Conservation (phyloP, 2,113 vertebrate genomes). For the Phaetusa simplex region DNA sequence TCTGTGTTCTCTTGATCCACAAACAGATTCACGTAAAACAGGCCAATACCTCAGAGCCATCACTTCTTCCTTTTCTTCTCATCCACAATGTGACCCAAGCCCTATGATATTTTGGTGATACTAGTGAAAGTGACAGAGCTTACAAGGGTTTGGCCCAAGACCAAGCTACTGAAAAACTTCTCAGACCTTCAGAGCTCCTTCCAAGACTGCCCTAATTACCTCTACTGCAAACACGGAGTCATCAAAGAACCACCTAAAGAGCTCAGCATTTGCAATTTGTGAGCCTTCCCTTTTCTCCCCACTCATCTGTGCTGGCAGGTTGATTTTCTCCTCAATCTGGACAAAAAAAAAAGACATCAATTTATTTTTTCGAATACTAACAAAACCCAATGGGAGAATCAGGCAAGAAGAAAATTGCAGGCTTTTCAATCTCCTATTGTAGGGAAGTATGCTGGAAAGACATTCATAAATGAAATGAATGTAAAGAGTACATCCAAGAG, state of each 20-base stretch:
- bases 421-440: conserved; percentile 62
- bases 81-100: background rate
- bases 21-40: background rate
- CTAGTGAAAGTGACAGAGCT: background rate
- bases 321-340: conserved; percentile 22
- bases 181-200: background rate
- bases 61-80: background rate
- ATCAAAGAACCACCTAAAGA: background rate
- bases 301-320: conserved; percentile 6
- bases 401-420: conserved; percentile 63
- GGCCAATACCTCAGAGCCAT: background rate
- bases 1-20: background rate
- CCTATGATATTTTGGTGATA: background rate
- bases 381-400: conserved; percentile 52
- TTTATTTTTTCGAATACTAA: conserved; percentile 39
- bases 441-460: conserved; percentile 53
- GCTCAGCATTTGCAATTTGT: background rate
- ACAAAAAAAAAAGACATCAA: background rate
- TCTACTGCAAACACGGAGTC: background rate
- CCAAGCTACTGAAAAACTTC: background rate
- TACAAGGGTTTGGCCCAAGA: background rate
- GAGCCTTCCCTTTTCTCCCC: background rate
- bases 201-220: background rate
- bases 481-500: conserved; percentile 62
- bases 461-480: conserved; percentile 65